Percentiles rank a stretch among this genome's conserved stretches.
phyloP scores from a whole-genome alignment of 2,797 vertebrate genomes.

The Urocyon cinereoargenteus region DNA sequence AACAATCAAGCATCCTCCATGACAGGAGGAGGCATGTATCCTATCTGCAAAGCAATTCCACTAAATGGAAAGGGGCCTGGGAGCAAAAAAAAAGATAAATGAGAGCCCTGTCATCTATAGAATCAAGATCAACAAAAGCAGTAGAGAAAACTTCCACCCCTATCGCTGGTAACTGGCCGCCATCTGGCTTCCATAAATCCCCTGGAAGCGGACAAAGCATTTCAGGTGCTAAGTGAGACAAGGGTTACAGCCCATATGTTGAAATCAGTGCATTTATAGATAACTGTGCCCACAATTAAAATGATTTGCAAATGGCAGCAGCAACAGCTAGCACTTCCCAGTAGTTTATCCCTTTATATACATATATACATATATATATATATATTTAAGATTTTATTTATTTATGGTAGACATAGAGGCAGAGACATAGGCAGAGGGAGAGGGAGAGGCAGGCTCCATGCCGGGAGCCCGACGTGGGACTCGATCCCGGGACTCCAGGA shows the following conservation, averaged over 20 bases:
- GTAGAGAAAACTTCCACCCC: not conserved
- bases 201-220: slow-evolving; percentile 22
- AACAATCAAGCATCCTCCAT: not conserved
- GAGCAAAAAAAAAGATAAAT: not conserved
- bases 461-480: too few species aligned
- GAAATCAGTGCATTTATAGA: slow-evolving; percentile 27
- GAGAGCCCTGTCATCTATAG: slow-evolving; percentile 20
- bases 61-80: not conserved
- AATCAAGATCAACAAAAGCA: slow-evolving; percentile 52
- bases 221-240: slow-evolving; percentile 29
- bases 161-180: not conserved
- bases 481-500: too few species aligned
- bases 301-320: slow-evolving; percentile 9
- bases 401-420: too few species aligned
- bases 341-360: not conserved
- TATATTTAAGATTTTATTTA: too few species aligned
- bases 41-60: slow-evolving; percentile 43
- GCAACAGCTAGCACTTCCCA: not conserved
- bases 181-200: slow-evolving; percentile 74
- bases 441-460: too few species aligned
- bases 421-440: too few species aligned
- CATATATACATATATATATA: too few species aligned
- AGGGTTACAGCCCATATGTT: slow-evolving; percentile 41
- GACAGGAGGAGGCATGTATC: not conserved
- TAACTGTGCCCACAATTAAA: not conserved